Evolutionary conservation across 1,140 invertebrate species (phyloP), one percentile per base, ranked within the genome.

Genomic region (Drosophila saltans): DNA sequence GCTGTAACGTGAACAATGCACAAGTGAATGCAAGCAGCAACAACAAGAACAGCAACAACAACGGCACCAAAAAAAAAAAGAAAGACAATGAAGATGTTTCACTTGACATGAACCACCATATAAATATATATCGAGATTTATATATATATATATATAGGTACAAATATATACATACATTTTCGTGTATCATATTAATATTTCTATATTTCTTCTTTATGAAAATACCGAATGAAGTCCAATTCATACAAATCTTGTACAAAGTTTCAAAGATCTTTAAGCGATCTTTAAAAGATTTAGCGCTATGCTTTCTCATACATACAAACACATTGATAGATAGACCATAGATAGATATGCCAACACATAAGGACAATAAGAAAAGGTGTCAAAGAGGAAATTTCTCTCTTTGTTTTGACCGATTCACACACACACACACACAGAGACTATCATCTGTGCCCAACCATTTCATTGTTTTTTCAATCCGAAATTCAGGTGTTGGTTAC

Each of bases 401-500:
- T 33, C 55, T 57, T 57, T 57, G 55, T 57, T 57, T 57, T 11
- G 28, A 28, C 55, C 28, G 9, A 56, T 26, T 10, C 8, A 28
- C 55, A 30, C 11, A 33, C 55, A n/a, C 8, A 28, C 10, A 56
- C 52, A 26, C 26, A 56, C 52, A 5, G 0, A 24, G 1, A 7
- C 2, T 2, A 24, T 26, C 45, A 48, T 3, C 45, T 7, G 16
- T 3, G 2, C 9, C 9, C 40, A 5, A 48, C 45, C 45, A 48
- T 52, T 26, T 7, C 16, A 3, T 48, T 48, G 1, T 41, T 43
- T 43, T 43, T 52, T 52, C 26, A 10, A 24, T 3, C 45, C 57
- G 62, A 60, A 75, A 73, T 73, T 56, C 70, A 73, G 72, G 70
- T 75, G 72, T 72, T 43, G 71, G 70, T 61, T 39, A 66, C 70